These are phyloP conservation scores for Drosophila rhopaloa DNA, from an alignment of 1,140 invertebrate genomes.

Conservation along the genomic window DNA sequence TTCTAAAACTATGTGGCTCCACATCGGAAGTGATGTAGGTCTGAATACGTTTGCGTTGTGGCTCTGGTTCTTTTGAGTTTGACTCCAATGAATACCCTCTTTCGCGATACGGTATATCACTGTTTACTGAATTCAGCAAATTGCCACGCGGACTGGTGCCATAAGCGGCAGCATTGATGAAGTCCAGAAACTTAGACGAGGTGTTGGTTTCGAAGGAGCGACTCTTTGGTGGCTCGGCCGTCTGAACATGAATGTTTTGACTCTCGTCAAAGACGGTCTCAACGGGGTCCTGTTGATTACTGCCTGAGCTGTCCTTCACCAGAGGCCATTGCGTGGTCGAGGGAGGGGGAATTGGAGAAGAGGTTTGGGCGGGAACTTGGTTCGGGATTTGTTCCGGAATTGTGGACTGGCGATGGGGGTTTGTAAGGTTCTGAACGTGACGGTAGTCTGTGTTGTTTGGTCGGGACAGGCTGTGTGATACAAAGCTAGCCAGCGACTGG, in stretches of 20 bases:
- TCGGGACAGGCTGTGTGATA: constrained; percentile 30
- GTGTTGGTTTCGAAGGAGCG: constrained; percentile 55
- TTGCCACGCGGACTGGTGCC: constrained; percentile 53
- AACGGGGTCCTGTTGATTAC: constrained; percentile 35
- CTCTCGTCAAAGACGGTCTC: constrained; percentile 74
- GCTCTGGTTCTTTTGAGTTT: constrained; percentile 14
- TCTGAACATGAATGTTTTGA: constrained; percentile 61
- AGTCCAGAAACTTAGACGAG: constrained; percentile 58
- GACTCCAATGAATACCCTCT: constrained; percentile 11
- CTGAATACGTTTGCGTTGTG: constrained; percentile 67
- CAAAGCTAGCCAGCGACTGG: constrained; percentile 48
- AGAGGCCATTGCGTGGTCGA: constrained; percentile 31
- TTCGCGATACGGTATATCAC: constrained; percentile 15
- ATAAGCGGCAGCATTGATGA: constrained; percentile 69
- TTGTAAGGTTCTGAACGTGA: constrained; percentile 12
- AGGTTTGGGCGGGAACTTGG: constrained; percentile 4
- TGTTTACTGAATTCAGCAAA: constrained; percentile 31
- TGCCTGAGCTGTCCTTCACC: constrained; percentile 41
- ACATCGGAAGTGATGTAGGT: constrained; percentile 74
- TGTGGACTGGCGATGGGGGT: constrained; percentile 13
- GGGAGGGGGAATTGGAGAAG: constrained; percentile 1
- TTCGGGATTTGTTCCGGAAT: constrained; percentile 5
- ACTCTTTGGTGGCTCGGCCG: constrained; percentile 52
- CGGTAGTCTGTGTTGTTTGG: neutral
- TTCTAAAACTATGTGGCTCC: constrained; percentile 74